These are phyloP conservation scores for Drosophila paranaensis DNA, from an alignment of 2,888 invertebrate genomes.

Conservation along the genomic window DNA sequence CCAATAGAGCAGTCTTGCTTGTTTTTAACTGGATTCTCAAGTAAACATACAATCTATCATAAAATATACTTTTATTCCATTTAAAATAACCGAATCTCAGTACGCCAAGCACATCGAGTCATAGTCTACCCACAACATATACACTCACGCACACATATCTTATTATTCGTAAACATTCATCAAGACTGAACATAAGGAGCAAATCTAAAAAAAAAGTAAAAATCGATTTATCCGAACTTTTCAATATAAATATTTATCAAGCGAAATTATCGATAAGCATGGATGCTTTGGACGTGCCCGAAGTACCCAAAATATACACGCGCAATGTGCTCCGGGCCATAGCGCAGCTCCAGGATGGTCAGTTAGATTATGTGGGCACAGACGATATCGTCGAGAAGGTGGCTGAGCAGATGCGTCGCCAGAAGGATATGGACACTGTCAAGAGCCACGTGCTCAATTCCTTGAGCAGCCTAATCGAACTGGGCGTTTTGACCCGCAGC, in stretches of 20 bases:
- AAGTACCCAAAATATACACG: not conserved
- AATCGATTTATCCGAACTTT: not conserved
- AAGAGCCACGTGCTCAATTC: not conserved
- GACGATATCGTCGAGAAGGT: slow-evolving; percentile 1
- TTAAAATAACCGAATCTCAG: not conserved
- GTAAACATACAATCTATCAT: too few species aligned
- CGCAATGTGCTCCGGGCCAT: slow-evolving; percentile 1
- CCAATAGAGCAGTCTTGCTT: too few species aligned
- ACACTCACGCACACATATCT: accelerated
- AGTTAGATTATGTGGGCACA: not conserved
- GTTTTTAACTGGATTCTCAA: too few species aligned
- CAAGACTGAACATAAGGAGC: not conserved
- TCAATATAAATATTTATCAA: not conserved
- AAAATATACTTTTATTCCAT: too few species aligned
- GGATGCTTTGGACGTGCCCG: not conserved
- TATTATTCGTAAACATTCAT: too few species aligned
- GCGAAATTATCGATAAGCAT: slow-evolving; percentile 1
- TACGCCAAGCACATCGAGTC: not conserved
- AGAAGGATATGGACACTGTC: not conserved
- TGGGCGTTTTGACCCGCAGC: not conserved
- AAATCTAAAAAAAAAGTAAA: not conserved
- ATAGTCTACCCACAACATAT: too few species aligned
- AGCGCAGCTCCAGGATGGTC: not conserved
- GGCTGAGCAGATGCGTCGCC: not conserved
- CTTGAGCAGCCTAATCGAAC: not conserved